These are phyloP conservation scores for Cairina moschata DNA, from an alignment of 2,113 vertebrate genomes.

Conservation along the genomic window DNA sequence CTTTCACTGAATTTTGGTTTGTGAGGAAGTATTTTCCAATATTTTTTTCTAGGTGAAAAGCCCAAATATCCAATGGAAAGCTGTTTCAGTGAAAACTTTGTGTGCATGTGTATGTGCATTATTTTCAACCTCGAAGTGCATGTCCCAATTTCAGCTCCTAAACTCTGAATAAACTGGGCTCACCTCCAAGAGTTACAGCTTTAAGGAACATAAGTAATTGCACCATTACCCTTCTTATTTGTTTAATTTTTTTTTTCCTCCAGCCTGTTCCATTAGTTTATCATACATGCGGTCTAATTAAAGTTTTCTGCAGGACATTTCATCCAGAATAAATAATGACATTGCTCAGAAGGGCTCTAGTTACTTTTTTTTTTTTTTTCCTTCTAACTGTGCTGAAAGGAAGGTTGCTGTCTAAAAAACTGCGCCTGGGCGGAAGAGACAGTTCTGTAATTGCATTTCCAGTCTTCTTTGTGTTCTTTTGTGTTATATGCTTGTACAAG, in stretches of 20 bases:
- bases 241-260: not conserved
- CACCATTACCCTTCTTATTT: constrained; percentile 74
- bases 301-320: constrained; percentile 57
- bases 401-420: constrained; percentile 57
- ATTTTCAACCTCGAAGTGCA: constrained; percentile 53
- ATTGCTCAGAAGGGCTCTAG: constrained; percentile 18
- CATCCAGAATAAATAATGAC: constrained; percentile 54
- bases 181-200: constrained; percentile 65
- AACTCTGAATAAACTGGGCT: constrained; percentile 53
- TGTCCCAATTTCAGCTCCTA: constrained; percentile 75
- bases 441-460: constrained; percentile 77
- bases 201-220: constrained; percentile 67
- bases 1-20: not conserved
- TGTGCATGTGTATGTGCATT: not conserved
- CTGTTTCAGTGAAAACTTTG: not conserved
- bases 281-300: constrained; percentile 63
- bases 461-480: constrained; percentile 73
- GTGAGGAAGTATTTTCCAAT: not conserved
- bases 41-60: not conserved
- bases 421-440: constrained; percentile 57
- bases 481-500: constrained; percentile 65
- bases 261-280: constrained; percentile 37
- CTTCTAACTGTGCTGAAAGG: constrained; percentile 57
- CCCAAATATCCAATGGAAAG: not conserved
- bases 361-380: not conserved